Evolutionary conservation across 2,797 vertebrate species (phyloP), one percentile per base, ranked within the genome.

Genomic region (Leptodactylus fallax): DNA sequence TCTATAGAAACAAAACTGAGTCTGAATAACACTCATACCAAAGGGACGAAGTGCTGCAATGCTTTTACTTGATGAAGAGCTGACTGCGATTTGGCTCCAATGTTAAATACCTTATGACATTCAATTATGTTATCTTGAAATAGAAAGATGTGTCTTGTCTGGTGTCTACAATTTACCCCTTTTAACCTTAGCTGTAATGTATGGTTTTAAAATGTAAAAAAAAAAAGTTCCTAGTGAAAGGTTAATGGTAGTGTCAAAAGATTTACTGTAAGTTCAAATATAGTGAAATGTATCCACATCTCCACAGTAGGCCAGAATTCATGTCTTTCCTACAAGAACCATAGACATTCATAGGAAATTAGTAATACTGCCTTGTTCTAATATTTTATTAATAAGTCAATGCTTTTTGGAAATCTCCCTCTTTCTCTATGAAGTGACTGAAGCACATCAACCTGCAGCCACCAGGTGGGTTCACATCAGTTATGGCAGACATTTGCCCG

Each of bases 1-100:
- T n/a, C 84, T 63, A 83, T 53, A 63, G 88, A 89, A 89, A 86
- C 84, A 89, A 78, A 89, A 86, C 67, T 76, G 17, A 83, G 45
- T 6, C 56, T 76, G 49, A 80, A 88, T 80, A 88, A 83, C 83
- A 65, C 27, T 56, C 65, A 77, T 81, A 76, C 49, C 49, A 81
- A 76, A 49, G 83, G 49, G 56, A 81, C 72, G 63, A 78, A 79
- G 25, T 86, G 12, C 79, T 79, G 85, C 82, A 82, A 77, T 47
- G 21, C 72, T 74, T 79, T 23, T 79, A 49, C 51, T 69, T 86
- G 51, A 61, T 79, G 55, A 67, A 86, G 63, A 49, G 47, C 47
- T 80, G 56, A 85, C 67, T 83, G 71, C 63, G 77, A n/a, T 77
- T 83, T 83, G 81, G 81, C 60, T 69, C 10, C 60, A 56, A 53